Evolutionary conservation across 1,140 invertebrate species (phyloP).

Genomic region (Pseudobourletiella spinata): DNA sequence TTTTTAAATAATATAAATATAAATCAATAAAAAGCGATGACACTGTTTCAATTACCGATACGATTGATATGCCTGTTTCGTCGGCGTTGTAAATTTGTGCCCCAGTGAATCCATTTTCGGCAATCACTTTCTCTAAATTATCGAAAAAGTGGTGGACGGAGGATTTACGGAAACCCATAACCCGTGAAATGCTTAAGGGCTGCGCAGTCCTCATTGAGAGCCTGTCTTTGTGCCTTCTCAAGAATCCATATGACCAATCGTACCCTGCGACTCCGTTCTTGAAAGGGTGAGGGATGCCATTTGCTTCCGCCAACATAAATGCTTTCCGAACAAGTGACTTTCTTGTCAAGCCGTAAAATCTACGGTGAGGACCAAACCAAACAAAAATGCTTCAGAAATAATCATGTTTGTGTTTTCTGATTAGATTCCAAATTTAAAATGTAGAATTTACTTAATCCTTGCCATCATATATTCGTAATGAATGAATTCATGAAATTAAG

Average conservation of each 20-base stretch:
- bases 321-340: not conserved
- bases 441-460: too few species aligned
- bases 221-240: not conserved
- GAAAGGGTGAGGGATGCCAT: not conserved
- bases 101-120: not conserved
- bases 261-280: not conserved
- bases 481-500: too few species aligned
- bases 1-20: too few species aligned
- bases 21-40: too few species aligned
- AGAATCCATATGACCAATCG: not conserved
- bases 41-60: too few species aligned
- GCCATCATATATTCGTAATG: too few species aligned
- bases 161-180: not conserved
- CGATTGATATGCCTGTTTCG: not conserved
- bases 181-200: not conserved
- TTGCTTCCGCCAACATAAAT: not conserved
- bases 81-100: not conserved
- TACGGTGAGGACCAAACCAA: too few species aligned
- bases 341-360: not conserved
- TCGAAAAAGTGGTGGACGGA: not conserved
- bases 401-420: too few species aligned
- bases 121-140: not conserved
- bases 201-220: not conserved
- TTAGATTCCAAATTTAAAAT: too few species aligned
- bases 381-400: too few species aligned